A percentile compares a stretch with the other conserved stretches of the same genome.
phyloP scores from a whole-genome alignment of 1,140 invertebrate genomes.

The Diachasmimorpha longicaudata region DNA sequence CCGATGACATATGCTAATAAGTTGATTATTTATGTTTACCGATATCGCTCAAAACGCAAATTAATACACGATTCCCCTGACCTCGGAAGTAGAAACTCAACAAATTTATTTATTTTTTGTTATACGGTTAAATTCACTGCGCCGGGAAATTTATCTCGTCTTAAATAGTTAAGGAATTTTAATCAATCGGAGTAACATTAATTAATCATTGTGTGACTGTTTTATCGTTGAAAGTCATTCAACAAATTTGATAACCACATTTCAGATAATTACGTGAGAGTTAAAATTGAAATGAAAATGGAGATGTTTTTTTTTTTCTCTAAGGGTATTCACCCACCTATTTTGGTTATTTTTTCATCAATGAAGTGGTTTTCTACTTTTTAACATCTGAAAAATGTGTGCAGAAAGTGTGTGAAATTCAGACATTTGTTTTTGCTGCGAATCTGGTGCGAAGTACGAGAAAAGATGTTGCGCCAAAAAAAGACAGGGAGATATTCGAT shows the following conservation, averaged over 20 bases:
- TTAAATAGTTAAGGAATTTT: background rate
- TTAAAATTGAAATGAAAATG: too few relatives aligned
- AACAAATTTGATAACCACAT: too few relatives aligned
- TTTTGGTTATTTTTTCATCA: too few relatives aligned
- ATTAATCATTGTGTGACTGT: background rate
- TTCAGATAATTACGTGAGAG: too few relatives aligned
- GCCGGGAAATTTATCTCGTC: background rate
- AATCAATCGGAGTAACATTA: background rate
- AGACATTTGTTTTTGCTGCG: too few relatives aligned
- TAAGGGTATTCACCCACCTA: too few relatives aligned
- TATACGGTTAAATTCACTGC: background rate
- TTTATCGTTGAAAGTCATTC: too few relatives aligned
- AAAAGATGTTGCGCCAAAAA: background rate
- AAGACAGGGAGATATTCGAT: background rate
- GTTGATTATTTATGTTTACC: background rate
- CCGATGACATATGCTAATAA: conserved; percentile 7
- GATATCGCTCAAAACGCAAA: background rate
- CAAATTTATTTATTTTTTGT: background rate
- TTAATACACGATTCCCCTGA: background rate
- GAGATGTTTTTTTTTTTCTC: too few relatives aligned
- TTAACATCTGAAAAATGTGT: too few relatives aligned
- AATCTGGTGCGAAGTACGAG: background rate
- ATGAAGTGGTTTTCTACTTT: too few relatives aligned
- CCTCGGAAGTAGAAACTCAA: background rate
- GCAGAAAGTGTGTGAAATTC: too few relatives aligned